Percentiles rank a stretch among this genome's conserved stretches.
phyloP scores from a whole-genome alignment of 2,797 vertebrate species.

The Sarcophilus harrisii region DNA sequence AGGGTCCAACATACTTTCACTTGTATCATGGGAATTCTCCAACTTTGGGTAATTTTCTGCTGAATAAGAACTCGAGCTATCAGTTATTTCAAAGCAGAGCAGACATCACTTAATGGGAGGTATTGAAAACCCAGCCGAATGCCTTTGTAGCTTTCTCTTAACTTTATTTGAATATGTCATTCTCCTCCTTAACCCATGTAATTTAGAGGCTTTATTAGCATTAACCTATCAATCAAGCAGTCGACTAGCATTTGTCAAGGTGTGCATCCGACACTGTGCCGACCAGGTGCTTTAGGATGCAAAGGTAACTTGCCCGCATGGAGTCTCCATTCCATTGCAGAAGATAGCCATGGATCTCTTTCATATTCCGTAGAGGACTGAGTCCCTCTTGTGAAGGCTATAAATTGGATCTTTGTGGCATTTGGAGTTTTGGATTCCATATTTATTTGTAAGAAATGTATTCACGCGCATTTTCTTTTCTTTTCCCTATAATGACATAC shows the following conservation, averaged over 20 bases:
- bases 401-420: neutral
- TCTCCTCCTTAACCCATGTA: neutral
- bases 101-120: neutral
- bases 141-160: neutral
- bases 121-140: neutral
- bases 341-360: neutral
- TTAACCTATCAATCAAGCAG: neutral
- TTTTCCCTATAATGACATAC: conserved; percentile 65
- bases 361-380: neutral
- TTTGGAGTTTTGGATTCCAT: conserved; percentile 26
- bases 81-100: conserved; percentile 11
- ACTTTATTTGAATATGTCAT: neutral
- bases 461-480: conserved; percentile 47
- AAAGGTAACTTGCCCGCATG: neutral
- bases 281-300: neutral
- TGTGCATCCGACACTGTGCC: neutral
- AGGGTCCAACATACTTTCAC: neutral
- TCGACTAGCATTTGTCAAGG: neutral
- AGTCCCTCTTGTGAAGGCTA: neutral
- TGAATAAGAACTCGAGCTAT: neutral
- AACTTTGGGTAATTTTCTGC: neutral
- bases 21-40: neutral
- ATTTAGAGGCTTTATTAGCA: neutral
- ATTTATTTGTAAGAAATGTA: conserved; percentile 59
- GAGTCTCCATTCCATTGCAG: neutral